A percentile compares a stretch with the other conserved stretches of the same genome.
Evolutionary conservation across 2,113 vertebrate species (phyloP).

Genomic region (Telmatochromis sp.): DNA sequence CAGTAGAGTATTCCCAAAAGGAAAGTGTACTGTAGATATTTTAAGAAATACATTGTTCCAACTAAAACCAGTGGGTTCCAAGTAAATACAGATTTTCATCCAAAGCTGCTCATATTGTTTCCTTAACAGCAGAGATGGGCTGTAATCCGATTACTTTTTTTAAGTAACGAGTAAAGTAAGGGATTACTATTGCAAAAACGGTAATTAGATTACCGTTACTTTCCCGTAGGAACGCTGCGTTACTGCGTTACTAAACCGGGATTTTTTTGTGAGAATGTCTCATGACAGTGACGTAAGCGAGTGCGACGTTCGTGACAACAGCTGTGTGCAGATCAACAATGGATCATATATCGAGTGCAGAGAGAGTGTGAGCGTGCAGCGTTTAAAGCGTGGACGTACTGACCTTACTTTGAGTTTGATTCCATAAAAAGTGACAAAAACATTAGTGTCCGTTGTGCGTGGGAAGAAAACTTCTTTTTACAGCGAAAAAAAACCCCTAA

Average conservation of each 20-base stretch:
- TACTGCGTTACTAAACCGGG: too few species aligned
- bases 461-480: too few species aligned
- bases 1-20: neutral
- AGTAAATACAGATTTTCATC: neutral
- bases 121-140: neutral
- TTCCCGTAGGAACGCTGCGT: fast-evolving
- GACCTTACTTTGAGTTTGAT: too few species aligned
- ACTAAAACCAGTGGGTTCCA: fast-evolving
- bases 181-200: too few species aligned
- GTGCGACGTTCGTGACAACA: fast-evolving
- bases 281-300: fast-evolving
- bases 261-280: fast-evolving
- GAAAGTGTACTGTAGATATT: neutral
- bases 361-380: too few species aligned
- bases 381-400: too few species aligned
- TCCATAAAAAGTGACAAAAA: too few species aligned
- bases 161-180: too few species aligned
- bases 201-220: fast-evolving
- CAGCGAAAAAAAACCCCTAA: fast-evolving
- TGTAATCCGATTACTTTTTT: too few species aligned
- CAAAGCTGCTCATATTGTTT: neutral
- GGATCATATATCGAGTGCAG: too few species aligned
- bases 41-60: neutral
- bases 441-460: fast-evolving
- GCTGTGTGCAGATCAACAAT: too few species aligned